A percentile compares a stretch with the other conserved stretches of the same genome.
Evolutionary conservation across 2,888 invertebrate species (phyloP).

Genomic region (Notodonta ziczac): DNA sequence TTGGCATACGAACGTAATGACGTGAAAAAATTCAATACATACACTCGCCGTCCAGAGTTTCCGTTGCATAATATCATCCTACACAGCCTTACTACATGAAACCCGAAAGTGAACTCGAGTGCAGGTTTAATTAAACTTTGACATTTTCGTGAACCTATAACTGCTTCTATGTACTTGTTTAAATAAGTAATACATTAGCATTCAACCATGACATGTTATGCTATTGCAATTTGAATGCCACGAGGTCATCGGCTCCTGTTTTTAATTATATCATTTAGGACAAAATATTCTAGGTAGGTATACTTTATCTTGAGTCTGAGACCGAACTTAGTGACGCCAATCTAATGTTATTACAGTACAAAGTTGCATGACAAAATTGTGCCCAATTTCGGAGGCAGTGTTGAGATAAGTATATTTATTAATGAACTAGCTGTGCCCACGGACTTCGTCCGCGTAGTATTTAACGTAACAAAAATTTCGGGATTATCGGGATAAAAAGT

Average conservation of each 20-base stretch:
- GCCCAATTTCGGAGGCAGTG: too few species aligned
- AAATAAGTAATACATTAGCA: not conserved
- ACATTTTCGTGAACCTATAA: not conserved
- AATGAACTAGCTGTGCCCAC: too few species aligned
- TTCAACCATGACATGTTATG: not conserved
- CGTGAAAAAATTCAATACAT: conserved; percentile 22
- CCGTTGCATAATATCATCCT: conserved; percentile 14
- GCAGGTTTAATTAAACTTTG: not conserved
- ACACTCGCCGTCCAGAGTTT: conserved; percentile 14
- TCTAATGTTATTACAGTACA: too few species aligned
- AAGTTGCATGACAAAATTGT: too few species aligned
- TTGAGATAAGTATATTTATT: too few species aligned
- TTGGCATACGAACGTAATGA: conserved; percentile 24
- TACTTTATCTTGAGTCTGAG: not conserved
- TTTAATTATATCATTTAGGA: not conserved
- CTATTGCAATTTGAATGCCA: not conserved
- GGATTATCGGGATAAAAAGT: too few species aligned
- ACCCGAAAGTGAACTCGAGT: not conserved
- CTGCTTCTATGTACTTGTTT: not conserved
- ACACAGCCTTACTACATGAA: not conserved
- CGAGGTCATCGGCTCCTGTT: not conserved
- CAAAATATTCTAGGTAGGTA: not conserved
- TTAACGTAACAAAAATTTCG: too few species aligned
- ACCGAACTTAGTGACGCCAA: too few species aligned
- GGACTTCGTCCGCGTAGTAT: too few species aligned